A percentile compares a stretch with the other conserved stretches of the same genome.
Conservation (phyloP, 2,797 vertebrate species). For the Meda fulgida region DNA sequence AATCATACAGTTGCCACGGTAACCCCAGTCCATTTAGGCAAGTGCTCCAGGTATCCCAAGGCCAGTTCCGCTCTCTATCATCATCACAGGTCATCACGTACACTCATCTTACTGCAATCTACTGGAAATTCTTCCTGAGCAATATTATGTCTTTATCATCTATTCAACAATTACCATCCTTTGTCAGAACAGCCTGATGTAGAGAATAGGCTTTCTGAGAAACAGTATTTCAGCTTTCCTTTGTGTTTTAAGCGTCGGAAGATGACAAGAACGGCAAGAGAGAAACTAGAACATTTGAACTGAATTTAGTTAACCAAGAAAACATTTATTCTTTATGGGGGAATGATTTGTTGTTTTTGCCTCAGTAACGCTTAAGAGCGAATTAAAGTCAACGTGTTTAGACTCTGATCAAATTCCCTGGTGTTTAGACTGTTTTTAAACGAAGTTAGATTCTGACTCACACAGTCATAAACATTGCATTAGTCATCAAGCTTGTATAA, state of each 20-base stretch:
- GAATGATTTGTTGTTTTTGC: background rate
- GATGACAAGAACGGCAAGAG: background rate
- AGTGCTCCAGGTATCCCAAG: conserved; percentile 39
- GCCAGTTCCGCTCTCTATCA: conserved; percentile 22
- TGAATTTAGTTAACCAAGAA: background rate
- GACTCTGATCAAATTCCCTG: background rate
- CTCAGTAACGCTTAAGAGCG: background rate
- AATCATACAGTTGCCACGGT: conserved; percentile 63
- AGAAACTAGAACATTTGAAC: background rate
- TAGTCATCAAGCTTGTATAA: conserved; percentile 36
- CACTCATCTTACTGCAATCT: background rate
- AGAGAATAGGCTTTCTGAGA: background rate
- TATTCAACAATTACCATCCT: conserved; percentile 8
- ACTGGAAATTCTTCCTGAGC: conserved; percentile 2
- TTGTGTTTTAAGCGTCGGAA: background rate
- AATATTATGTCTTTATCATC: conserved; percentile 16
- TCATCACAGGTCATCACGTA: background rate
- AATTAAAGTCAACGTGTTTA: conserved; percentile 13
- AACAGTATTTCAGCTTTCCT: background rate
- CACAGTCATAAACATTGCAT: conserved; percentile 37
- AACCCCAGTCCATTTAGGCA: conserved; percentile 55
- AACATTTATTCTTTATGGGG: background rate
- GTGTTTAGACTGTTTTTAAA: conserved; percentile 7
- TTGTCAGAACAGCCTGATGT: background rate
- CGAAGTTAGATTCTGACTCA: conserved; percentile 11